These are phyloP conservation scores for Leucosticte australis DNA, from an alignment of 2,113 vertebrate species.

Conservation along the genomic window DNA sequence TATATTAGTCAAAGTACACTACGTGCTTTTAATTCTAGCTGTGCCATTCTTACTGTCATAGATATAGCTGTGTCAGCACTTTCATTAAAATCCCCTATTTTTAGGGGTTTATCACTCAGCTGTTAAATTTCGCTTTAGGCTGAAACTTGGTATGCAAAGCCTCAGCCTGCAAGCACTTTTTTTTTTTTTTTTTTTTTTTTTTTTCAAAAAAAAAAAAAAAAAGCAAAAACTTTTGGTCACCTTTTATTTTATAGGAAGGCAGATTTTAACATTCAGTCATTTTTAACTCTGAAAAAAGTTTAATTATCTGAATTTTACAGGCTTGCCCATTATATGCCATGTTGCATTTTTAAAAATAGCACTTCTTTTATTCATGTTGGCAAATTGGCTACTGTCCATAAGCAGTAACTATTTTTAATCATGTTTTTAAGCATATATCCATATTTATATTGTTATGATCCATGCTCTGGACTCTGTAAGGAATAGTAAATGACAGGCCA, in stretches of 20 bases:
- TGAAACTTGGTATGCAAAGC: slow-evolving; percentile 41
- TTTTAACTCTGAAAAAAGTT: slow-evolving; percentile 33
- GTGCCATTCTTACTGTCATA: neutral
- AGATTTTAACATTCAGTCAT: slow-evolving; percentile 29
- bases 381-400: slow-evolving; percentile 37
- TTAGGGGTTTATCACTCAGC: slow-evolving; percentile 56
- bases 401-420: slow-evolving; percentile 56
- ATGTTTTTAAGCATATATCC: slow-evolving; percentile 45
- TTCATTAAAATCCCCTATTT: slow-evolving; percentile 55
- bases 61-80: slow-evolving; percentile 54
- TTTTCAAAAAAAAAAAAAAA: neutral
- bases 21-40: slow-evolving; percentile 37
- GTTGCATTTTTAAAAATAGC: slow-evolving; percentile 22
- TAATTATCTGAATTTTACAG: slow-evolving; percentile 27
- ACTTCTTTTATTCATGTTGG: slow-evolving; percentile 20
- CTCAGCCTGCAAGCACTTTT: slow-evolving; percentile 8
- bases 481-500: slow-evolving; percentile 47
- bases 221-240: neutral
- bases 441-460: slow-evolving; percentile 61
- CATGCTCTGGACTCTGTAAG: slow-evolving; percentile 9
- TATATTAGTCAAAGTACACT: slow-evolving; percentile 26
- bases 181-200: neutral
- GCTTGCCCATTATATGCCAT: slow-evolving; percentile 23
- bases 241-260: neutral
- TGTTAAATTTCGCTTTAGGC: slow-evolving; percentile 63